Conservation (phyloP, 2,113 vertebrate genomes). For the Heterochromis multidens region DNA sequence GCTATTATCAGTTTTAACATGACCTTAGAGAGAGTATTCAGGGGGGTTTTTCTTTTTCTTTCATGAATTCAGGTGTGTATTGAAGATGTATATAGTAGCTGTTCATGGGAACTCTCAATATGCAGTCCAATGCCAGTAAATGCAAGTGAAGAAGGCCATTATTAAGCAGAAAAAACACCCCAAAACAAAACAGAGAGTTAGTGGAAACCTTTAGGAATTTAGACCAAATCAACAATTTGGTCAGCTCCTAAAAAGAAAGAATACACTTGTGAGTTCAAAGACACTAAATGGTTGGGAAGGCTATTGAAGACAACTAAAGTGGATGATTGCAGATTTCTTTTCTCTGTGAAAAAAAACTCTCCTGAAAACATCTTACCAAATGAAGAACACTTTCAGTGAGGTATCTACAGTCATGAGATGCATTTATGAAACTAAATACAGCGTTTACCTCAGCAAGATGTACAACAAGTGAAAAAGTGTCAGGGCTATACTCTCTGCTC, state of each 20-base stretch:
- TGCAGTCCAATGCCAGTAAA: background rate
- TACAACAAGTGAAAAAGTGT: background rate
- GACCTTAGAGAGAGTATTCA: too few relatives aligned
- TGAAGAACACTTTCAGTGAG: background rate
- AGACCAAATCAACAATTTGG: background rate
- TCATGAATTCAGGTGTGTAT: too few relatives aligned
- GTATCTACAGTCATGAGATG: background rate
- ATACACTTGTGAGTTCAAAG: background rate
- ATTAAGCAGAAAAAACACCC: background rate
- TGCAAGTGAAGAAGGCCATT: too few relatives aligned
- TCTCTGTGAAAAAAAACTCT: background rate
- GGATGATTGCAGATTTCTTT: background rate
- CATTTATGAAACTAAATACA: background rate
- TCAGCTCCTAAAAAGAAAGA: background rate
- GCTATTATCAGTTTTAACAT: too few relatives aligned
- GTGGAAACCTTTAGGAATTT: background rate
- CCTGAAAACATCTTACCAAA: background rate
- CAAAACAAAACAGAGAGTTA: background rate
- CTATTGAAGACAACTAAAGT: background rate
- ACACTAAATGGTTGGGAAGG: background rate
- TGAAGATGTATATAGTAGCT: too few relatives aligned
- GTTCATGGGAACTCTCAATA: too few relatives aligned
- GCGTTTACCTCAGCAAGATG: background rate
- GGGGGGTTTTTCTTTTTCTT: too few relatives aligned
- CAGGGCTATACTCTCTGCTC: background rate